Percentiles rank a stretch among this genome's conserved stretches.
These are phyloP conservation scores for Anabacerthia variegaticeps DNA, from an alignment of 2,797 vertebrate genomes.

Conservation along the genomic window DNA sequence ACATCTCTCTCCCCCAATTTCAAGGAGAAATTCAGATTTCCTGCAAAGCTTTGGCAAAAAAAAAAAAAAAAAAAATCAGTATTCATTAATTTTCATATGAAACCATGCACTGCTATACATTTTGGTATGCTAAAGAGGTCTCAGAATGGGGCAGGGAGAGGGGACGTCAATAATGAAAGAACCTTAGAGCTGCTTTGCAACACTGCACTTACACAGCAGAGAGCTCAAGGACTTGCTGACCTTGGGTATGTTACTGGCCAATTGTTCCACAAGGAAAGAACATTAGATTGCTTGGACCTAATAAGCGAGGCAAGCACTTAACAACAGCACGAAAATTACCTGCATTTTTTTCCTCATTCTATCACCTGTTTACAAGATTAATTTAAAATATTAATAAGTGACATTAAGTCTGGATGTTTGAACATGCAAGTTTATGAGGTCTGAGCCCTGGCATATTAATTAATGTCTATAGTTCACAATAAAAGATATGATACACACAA, in stretches of 20 bases:
- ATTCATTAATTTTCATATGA: neutral
- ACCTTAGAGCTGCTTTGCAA: neutral
- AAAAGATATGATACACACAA: neutral
- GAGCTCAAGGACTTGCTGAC: conserved; percentile 30
- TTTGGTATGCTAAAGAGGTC: neutral
- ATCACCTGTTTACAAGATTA: conserved; percentile 20
- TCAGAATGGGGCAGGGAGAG: neutral
- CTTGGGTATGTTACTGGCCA: neutral
- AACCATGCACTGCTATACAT: neutral
- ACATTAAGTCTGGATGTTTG: neutral
- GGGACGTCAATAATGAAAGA: neutral
- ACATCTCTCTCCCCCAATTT: neutral
- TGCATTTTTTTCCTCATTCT: neutral
- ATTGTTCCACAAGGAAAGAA: neutral
- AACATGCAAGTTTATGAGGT: conserved; percentile 2
- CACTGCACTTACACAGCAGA: neutral
- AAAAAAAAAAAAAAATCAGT: neutral
- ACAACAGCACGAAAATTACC: neutral
- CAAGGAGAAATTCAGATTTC: conserved; percentile 6
- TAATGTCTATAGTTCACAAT: neutral
- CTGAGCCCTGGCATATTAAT: neutral
- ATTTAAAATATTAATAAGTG: conserved; percentile 19
- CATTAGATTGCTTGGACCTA: neutral
- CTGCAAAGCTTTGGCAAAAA: neutral
- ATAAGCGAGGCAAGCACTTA: neutral